phyloP scores from a whole-genome alignment of 2,797 vertebrate species.

The Clarias platycephalus region DNA sequence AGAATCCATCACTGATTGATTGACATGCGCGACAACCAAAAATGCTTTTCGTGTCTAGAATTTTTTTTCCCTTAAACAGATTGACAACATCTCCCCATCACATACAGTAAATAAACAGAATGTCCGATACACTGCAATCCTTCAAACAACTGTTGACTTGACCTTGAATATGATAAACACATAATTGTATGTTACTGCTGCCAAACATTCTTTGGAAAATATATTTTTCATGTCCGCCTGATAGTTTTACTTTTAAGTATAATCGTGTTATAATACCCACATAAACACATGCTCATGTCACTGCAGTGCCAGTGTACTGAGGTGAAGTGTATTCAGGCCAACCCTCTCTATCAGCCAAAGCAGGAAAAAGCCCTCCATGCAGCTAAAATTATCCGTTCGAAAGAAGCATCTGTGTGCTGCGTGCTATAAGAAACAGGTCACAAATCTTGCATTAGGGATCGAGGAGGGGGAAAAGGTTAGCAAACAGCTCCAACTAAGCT shows the following conservation, averaged over 20 bases:
- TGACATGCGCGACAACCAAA: not conserved
- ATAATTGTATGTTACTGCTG: not conserved
- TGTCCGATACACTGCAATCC: conserved; percentile 30
- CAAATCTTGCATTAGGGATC: conserved; percentile 45
- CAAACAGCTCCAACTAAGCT: conserved; percentile 52
- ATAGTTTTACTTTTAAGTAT: conserved; percentile 15
- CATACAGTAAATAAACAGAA: conserved; percentile 7
- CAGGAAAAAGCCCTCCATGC: conserved; percentile 49
- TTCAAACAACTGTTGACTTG: conserved; percentile 18
- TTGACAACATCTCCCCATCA: not conserved
- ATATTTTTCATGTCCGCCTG: not conserved
- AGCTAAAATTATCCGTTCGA: conserved; percentile 59
- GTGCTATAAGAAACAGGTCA: conserved; percentile 52
- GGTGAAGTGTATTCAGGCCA: conserved; percentile 40
- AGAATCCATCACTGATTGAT: not conserved
- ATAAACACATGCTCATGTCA: conserved; percentile 35
- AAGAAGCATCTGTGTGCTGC: conserved; percentile 54
- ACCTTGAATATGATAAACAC: conserved; percentile 3
- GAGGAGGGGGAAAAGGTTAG: conserved; percentile 37
- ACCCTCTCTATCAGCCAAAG: conserved; percentile 51
- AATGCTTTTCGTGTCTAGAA: not conserved
- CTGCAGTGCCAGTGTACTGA: conserved; percentile 37
- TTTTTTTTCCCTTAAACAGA: not conserved
- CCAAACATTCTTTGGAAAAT: not conserved
- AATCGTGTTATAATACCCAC: conserved; percentile 4